Evolutionary conservation across 2,797 vertebrate species (phyloP).

Genomic region (Apogon hyalosoma): DNA sequence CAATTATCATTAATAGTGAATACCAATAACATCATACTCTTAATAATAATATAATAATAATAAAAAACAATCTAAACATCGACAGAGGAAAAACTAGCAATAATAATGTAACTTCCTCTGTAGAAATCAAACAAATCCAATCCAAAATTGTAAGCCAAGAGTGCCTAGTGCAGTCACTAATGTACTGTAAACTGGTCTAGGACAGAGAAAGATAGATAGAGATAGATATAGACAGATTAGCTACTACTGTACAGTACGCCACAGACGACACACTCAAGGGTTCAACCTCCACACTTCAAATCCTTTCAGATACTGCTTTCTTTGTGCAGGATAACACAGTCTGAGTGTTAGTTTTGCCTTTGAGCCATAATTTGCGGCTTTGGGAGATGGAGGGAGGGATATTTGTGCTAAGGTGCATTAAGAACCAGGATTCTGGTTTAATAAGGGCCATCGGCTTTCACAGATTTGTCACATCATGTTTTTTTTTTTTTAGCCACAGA

Average conservation of each 20-base stretch:
- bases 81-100: constrained; percentile 76
- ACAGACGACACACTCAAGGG: constrained; percentile 86
- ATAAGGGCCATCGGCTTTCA: constrained; percentile 6
- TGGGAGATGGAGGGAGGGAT: constrained; percentile 13
- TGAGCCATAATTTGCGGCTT: constrained; percentile 18
- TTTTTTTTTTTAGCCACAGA: constrained; percentile 9
- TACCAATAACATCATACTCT: constrained; percentile 82
- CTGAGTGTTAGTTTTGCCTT: constrained; percentile 46
- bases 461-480: neutral
- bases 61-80: constrained; percentile 75
- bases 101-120: constrained; percentile 88
- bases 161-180: constrained; percentile 95
- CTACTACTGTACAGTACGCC: constrained; percentile 85
- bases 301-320: constrained; percentile 61
- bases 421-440: constrained; percentile 33
- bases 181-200: constrained; percentile 96
- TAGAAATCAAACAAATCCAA: constrained; percentile 83
- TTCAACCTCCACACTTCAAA: constrained; percentile 80
- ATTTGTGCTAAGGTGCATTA: constrained; percentile 65
- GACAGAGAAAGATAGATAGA: constrained; percentile 89
- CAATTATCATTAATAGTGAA: constrained; percentile 83
- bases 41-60: constrained; percentile 73
- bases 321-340: constrained; percentile 29
- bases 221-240: constrained; percentile 89
- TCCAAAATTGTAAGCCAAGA: constrained; percentile 73